Evolutionary conservation across 2,113 vertebrate species (phyloP), one percentile per base, ranked within the genome.

Genomic region (Campylorhamphus procurvoides): DNA sequence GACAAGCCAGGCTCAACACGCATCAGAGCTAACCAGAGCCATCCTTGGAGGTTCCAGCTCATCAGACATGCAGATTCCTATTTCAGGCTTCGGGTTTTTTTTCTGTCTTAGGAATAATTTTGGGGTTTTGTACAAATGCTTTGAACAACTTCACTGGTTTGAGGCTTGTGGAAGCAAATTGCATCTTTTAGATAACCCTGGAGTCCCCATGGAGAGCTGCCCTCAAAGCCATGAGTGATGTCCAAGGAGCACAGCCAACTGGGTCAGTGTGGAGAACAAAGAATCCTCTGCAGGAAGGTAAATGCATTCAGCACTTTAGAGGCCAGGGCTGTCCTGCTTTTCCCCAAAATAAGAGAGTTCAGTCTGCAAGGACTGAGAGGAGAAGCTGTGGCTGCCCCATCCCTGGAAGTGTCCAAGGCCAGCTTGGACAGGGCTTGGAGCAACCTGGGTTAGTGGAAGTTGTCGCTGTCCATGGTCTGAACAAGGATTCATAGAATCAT

Each of bases 381-480:
- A 62, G 56, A 53, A 59, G 12, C 29, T 68, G 33, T 17, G 77
- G 60, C 60, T 82, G 39, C 28, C 24, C 46, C 60, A 53, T 59
- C 69, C 23, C 37, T 81, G 60, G 33, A 0, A 59, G 18, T 24
- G 27, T 2, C 39, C 37, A 13, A n/a, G 60, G 23, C 0, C 68
- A 44, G 60, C 10, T 0, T 74, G 52, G 44, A 8, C 0, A 0
- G 33, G 18, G 12, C 19, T 74, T 16, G 44, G 44, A 67, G 44
- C 18, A 42, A 0, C 18, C 23, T 82, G 46, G 16, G 10, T 15
- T 0, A 5, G 39, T 29, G 68, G 52, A 1, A 82, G 13, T 18
- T 29, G 53, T 52, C 60, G 15, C 33, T 89, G 37, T 12, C 63
- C 46, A n/a, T n/a, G 53, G 68, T 31, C 53, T 55, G 29, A 29